These are phyloP conservation scores for Cordylochernes scorpioides DNA, from an alignment of 2,888 invertebrate genomes.

Conservation along the genomic window DNA sequence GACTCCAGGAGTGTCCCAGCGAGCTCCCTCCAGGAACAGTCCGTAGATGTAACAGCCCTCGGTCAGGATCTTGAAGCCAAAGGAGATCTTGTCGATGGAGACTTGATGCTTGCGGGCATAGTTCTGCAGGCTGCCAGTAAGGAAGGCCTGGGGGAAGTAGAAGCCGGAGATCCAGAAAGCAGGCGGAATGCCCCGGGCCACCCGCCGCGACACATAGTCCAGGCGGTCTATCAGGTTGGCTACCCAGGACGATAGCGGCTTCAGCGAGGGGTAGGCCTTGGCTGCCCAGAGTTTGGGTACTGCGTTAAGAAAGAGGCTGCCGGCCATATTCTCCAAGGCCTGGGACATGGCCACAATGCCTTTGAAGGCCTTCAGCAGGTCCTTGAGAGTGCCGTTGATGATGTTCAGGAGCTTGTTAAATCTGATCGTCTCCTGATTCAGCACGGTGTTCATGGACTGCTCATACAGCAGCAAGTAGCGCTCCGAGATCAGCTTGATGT, in stretches of 20 bases:
- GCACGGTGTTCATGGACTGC: not conserved
- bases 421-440: not conserved
- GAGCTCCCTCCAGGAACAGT: not conserved
- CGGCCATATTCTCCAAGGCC: not conserved
- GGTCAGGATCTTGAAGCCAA: too few relatives aligned
- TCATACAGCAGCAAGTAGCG: not conserved
- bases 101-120: too few relatives aligned
- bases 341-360: not conserved
- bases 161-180: too few relatives aligned
- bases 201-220: too few relatives aligned
- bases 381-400: not conserved
- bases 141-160: too few relatives aligned
- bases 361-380: not conserved
- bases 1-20: not conserved
- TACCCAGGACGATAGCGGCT: too few relatives aligned
- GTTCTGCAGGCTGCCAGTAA: too few relatives aligned
- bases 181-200: too few relatives aligned
- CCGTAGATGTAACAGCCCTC: not conserved
- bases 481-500: too few relatives aligned
- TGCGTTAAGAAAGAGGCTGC: not conserved
- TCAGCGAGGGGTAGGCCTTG: too few relatives aligned
- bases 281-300: not conserved
- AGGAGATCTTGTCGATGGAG: too few relatives aligned
- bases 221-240: too few relatives aligned
- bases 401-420: not conserved